These are phyloP conservation scores for Eriosoma lanigerum DNA, from an alignment of 1,140 invertebrate species.

Conservation along the genomic window DNA sequence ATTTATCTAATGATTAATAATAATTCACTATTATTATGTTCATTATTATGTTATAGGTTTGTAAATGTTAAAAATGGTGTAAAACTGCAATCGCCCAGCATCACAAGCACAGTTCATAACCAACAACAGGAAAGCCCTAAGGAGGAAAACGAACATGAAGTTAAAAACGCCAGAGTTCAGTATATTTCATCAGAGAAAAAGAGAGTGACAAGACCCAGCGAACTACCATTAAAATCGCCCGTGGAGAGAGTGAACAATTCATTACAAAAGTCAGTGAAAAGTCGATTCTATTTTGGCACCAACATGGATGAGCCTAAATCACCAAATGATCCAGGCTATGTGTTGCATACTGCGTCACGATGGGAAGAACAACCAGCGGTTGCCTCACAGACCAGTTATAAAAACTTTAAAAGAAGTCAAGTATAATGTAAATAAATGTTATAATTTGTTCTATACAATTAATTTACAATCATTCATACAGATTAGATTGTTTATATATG, in stretches of 20 bases:
- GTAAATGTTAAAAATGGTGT: neutral
- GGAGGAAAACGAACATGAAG: constrained; percentile 32
- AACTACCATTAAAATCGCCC: constrained; percentile 11
- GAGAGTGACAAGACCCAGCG: constrained; percentile 24
- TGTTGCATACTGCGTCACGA: constrained; percentile 53
- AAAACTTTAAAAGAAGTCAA: constrained; percentile 48
- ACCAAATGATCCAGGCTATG: constrained; percentile 53
- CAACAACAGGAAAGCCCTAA: constrained; percentile 45
- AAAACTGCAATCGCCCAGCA: constrained; percentile 46
- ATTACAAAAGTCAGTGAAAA: constrained; percentile 40
- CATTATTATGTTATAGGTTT: neutral
- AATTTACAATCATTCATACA: neutral
- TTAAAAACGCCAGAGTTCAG: constrained; percentile 31
- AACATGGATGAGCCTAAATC: constrained; percentile 44
- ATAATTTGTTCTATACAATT: neutral
- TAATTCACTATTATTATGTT: neutral
- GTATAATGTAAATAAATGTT: constrained; percentile 18
- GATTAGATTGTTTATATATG: neutral
- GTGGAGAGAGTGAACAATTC: constrained; percentile 36
- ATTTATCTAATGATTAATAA: too few species aligned
- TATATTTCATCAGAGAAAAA: constrained; percentile 43
- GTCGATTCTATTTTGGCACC: constrained; percentile 36
- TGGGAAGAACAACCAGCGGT: constrained; percentile 49
- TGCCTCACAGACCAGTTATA: constrained; percentile 7
- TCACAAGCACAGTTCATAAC: constrained; percentile 29